Conservation (phyloP, 2,888 invertebrate genomes). For the Cyrtodaria siliqua region DNA sequence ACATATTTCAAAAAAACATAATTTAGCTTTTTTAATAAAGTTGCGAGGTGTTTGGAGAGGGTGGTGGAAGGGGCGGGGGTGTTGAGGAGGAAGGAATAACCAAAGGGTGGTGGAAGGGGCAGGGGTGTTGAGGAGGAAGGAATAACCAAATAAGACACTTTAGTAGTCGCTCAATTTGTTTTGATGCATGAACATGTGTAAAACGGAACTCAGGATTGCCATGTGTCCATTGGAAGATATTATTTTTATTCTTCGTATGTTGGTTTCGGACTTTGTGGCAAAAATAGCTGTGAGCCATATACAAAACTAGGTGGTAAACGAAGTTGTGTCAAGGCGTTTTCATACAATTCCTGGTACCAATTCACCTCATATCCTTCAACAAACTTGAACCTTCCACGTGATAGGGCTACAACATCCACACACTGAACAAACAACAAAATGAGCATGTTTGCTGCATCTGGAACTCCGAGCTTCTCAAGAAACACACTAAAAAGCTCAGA, state of each 20-base stretch:
- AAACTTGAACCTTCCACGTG: conserved; percentile 17
- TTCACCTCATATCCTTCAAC: conserved; percentile 11
- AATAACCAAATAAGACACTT: no score
- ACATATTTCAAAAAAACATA: no score
- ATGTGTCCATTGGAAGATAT: no score
- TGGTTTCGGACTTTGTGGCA: conserved; percentile 14
- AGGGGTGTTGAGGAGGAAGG: no score
- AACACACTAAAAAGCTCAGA: not conserved
- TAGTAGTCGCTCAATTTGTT: no score
- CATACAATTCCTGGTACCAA: conserved; percentile 1
- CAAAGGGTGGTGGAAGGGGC: no score
- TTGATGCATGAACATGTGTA: no score
- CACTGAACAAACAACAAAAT: conserved; percentile 15
- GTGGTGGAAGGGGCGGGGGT: no score
- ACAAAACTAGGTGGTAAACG: not conserved
- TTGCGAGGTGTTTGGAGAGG: no score
- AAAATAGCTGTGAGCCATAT: not conserved
- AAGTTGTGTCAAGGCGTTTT: not conserved
- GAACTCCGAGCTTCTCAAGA: not conserved
- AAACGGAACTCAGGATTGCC: no score
- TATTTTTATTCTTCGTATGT: conserved; percentile 2
- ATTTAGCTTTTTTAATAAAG: no score
- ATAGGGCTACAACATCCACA: conserved; percentile 16
- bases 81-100: no score
- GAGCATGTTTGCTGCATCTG: conserved; percentile 1